Evolutionary conservation across 92 coral and sea anemone species (phyloP).

Genomic region (Epizoanthus illoricatus): DNA sequence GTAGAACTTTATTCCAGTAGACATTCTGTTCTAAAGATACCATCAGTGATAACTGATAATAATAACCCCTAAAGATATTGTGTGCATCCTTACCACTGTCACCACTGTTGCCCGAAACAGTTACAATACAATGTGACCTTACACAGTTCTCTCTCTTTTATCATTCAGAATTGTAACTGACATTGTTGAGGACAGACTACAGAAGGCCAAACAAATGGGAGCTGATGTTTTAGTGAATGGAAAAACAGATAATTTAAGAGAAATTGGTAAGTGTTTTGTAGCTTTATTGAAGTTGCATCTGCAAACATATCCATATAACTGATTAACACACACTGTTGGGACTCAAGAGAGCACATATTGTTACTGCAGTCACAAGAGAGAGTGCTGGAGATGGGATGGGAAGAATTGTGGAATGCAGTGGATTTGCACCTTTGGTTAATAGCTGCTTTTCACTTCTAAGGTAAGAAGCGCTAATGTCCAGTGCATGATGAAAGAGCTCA

Average conservation of each 20-base stretch:
- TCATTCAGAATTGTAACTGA: conserved; percentile 68
- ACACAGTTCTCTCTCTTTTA: neutral
- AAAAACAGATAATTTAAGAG: conserved; percentile 56
- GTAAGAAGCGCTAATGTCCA: conserved; percentile 30
- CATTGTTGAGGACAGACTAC: conserved; percentile 59
- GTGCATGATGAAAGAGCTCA: too few relatives aligned
- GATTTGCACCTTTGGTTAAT: conserved; percentile 67
- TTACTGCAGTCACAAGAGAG: conserved; percentile 57
- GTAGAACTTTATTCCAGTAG: too few relatives aligned
- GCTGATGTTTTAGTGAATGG: conserved; percentile 72
- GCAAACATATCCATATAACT: neutral
- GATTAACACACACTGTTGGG: neutral
- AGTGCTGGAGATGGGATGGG: conserved; percentile 80
- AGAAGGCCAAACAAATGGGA: conserved; percentile 66
- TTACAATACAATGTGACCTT: too few relatives aligned
- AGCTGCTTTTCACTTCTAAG: conserved; percentile 71
- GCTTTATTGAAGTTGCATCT: neutral
- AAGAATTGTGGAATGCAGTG: conserved; percentile 71
- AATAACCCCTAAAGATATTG: too few relatives aligned
- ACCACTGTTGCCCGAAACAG: too few relatives aligned
- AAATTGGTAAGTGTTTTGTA: conserved; percentile 55
- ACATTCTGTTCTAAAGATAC: too few relatives aligned
- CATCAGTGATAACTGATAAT: too few relatives aligned
- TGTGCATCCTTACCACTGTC: too few relatives aligned
- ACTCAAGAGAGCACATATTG: neutral